These are phyloP conservation scores for Ceuthmochares aereus DNA, from an alignment of 2,113 vertebrate genomes.

Conservation along the genomic window DNA sequence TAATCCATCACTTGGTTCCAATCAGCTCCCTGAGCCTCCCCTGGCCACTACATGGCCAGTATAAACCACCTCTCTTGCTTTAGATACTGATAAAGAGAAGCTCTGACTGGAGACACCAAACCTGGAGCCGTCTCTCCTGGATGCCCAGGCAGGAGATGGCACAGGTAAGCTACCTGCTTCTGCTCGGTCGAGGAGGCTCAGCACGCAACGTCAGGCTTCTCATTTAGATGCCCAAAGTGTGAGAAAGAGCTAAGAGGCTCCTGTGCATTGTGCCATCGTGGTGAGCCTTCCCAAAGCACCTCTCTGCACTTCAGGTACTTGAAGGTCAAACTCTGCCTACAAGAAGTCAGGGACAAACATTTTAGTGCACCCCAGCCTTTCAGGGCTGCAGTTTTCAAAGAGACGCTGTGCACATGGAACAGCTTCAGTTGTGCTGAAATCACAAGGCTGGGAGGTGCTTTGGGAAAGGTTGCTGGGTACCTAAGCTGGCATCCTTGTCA, in stretches of 20 bases:
- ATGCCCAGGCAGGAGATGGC: neutral
- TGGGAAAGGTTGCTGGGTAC: neutral
- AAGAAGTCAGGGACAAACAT: neutral
- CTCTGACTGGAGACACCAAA: neutral
- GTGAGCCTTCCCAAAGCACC: neutral
- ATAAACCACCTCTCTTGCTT: neutral
- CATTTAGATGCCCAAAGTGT: neutral
- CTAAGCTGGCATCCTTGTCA: neutral
- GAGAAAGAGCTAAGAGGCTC: rapidly evolving
- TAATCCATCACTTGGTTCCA: neutral
- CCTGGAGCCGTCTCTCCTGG: neutral
- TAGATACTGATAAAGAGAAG: neutral
- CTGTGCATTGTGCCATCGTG: neutral
- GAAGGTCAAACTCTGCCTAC: neutral
- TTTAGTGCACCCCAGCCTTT: neutral
- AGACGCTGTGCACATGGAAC: neutral
- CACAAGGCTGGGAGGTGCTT: neutral
- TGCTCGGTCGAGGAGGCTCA: neutral
- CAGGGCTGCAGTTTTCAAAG: neutral
- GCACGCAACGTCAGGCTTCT: neutral
- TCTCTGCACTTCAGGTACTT: neutral
- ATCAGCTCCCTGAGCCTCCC: neutral
- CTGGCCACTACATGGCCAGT: neutral
- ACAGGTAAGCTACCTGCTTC: neutral
- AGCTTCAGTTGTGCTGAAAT: neutral